Evolutionary conservation across 2,888 invertebrate genomes (phyloP).

Genomic region (Ochropacha duplaris): DNA sequence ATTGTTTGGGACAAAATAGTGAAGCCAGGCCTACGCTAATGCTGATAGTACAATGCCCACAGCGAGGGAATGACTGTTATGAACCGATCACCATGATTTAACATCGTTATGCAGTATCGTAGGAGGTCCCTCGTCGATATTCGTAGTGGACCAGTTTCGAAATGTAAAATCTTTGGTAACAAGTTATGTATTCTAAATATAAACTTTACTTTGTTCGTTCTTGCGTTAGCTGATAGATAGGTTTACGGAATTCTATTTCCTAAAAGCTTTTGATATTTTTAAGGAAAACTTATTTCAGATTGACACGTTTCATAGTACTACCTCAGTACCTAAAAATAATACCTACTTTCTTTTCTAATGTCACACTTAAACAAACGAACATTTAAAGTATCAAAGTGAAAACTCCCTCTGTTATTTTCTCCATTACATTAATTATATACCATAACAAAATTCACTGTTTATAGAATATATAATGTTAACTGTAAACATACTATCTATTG

Average conservation of each 20-base stretch:
- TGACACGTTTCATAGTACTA: too few relatives aligned
- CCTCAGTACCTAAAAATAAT: too few relatives aligned
- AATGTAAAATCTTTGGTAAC: neutral
- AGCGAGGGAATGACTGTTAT: neutral
- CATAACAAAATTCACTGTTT: too few relatives aligned
- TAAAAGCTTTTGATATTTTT: too few relatives aligned
- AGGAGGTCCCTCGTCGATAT: constrained; percentile 22
- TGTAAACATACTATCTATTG: neutral
- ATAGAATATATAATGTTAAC: too few relatives aligned
- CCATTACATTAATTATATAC: too few relatives aligned
- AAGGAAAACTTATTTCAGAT: too few relatives aligned
- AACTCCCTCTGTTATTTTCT: too few relatives aligned
- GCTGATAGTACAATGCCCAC: constrained; percentile 13
- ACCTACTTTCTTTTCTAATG: too few relatives aligned
- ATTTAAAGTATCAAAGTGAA: too few relatives aligned
- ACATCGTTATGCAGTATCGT: constrained; percentile 8
- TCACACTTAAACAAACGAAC: too few relatives aligned
- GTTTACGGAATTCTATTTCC: neutral
- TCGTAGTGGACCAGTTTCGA: neutral
- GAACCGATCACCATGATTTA: constrained; percentile 23
- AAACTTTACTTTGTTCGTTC: neutral
- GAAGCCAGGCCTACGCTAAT: constrained; percentile 25
- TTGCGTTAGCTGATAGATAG: neutral
- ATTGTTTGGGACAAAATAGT: constrained; percentile 43
- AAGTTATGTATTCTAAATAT: neutral